These are phyloP conservation scores for Scalopus aquaticus DNA, from an alignment of 2,113 vertebrate genomes.

Conservation along the genomic window DNA sequence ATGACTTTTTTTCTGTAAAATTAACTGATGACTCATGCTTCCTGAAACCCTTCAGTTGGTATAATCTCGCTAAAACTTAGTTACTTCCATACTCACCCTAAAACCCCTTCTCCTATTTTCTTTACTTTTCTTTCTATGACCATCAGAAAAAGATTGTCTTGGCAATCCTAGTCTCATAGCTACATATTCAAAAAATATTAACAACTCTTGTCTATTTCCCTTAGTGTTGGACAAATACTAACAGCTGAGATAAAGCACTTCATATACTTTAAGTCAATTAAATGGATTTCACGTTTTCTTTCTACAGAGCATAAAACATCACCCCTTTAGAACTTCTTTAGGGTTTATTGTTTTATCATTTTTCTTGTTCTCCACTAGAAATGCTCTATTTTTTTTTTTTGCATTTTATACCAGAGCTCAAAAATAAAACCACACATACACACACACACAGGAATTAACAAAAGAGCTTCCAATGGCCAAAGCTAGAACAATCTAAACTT, in stretches of 20 bases:
- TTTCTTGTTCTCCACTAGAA: not conserved
- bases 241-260: not conserved
- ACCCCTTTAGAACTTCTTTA: not conserved
- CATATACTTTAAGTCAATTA: not conserved
- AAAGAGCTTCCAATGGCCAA: not conserved
- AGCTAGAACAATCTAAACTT: not conserved
- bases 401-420: not conserved
- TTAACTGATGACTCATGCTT: slow-evolving; percentile 30
- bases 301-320: not conserved
- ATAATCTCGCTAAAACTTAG: not conserved
- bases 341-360: not conserved
- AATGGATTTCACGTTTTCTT: not conserved
- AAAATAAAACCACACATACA: not conserved
- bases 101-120: not conserved
- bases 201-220: not conserved
- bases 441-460: not conserved
- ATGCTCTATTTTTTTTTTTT: not conserved
- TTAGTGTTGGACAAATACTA: not conserved
- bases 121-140: not conserved
- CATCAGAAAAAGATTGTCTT: not conserved
- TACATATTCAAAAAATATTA: not conserved
- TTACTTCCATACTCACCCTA: not conserved
- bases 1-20: slow-evolving; percentile 26
- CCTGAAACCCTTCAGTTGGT: not conserved
- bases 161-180: not conserved